phyloP scores from a whole-genome alignment of 2,113 vertebrate species.

The Paratilapia polleni region DNA sequence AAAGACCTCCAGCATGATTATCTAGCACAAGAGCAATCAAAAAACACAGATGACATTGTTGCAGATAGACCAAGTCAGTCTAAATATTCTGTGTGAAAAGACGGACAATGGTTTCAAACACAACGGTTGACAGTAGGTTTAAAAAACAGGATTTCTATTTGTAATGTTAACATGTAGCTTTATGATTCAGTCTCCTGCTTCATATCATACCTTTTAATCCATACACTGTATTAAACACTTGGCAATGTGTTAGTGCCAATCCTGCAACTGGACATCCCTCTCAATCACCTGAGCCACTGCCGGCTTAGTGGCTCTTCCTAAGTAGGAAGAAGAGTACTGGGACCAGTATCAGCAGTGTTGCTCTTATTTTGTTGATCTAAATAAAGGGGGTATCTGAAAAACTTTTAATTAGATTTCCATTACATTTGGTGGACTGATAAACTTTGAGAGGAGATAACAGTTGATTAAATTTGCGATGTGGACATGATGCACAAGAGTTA shows the following conservation, averaged over 20 bases:
- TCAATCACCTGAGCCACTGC: background rate
- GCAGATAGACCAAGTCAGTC: background rate
- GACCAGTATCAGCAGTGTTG: background rate
- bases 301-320: background rate
- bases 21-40: background rate
- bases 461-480: conserved; percentile 9
- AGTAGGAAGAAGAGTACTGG: background rate
- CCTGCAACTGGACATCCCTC: background rate
- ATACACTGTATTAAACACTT: no score
- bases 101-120: background rate
- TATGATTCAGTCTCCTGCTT: background rate
- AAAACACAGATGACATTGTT: background rate
- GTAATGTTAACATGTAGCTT: background rate
- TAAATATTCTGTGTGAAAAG: background rate
- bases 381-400: background rate
- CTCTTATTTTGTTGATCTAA: conserved; percentile 10
- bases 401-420: conserved; percentile 31
- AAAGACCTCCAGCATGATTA: background rate
- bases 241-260: background rate
- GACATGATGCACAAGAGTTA: background rate
- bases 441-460: background rate
- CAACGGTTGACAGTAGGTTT: background rate
- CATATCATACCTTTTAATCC: conserved; percentile 8
- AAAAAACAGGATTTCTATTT: background rate
- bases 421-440: conserved; percentile 3